Conservation (phyloP, 1,140 invertebrate species). For the Conus ventricosus region DNA sequence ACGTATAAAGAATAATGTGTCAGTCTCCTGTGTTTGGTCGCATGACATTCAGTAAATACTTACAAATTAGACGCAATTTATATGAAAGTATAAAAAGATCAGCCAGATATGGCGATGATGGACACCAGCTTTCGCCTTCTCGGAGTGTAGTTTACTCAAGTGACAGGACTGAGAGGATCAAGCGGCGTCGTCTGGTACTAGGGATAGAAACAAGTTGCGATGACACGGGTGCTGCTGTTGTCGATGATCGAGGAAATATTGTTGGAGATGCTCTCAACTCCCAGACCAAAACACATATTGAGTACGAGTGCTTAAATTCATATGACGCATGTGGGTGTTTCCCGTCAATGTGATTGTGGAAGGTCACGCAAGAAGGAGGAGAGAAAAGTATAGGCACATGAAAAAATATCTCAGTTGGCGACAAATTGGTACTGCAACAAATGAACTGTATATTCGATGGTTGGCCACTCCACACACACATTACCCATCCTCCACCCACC, state of each 20-base stretch:
- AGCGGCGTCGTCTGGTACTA: slow-evolving; percentile 76
- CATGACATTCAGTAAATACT: slow-evolving; percentile 16
- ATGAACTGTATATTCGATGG: too few species aligned
- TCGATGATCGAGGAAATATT: slow-evolving; percentile 83
- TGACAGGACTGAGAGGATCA: not conserved
- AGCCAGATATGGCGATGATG: not conserved
- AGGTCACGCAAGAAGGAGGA: not conserved
- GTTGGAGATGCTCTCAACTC: slow-evolving; percentile 82
- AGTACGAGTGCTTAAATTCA: slow-evolving; percentile 52
- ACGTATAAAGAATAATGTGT: not conserved
- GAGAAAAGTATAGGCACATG: not conserved
- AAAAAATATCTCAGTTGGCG: not conserved
- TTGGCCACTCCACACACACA: too few species aligned
- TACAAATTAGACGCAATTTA: not conserved
- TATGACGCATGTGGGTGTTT: too few species aligned
- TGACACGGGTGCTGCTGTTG: slow-evolving; percentile 94
- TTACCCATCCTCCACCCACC: too few species aligned
- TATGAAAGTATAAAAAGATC: not conserved
- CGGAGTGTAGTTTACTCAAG: not conserved
- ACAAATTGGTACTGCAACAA: too few species aligned
- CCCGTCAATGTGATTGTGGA: not conserved
- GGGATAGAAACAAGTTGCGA: slow-evolving; percentile 99
- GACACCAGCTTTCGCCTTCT: not conserved
- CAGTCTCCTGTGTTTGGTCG: not conserved
- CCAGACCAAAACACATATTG: slow-evolving; percentile 66